Percentiles rank a stretch among this genome's conserved stretches.
Conservation (phyloP, 2,113 vertebrate species). For the Lampris incognitus region DNA sequence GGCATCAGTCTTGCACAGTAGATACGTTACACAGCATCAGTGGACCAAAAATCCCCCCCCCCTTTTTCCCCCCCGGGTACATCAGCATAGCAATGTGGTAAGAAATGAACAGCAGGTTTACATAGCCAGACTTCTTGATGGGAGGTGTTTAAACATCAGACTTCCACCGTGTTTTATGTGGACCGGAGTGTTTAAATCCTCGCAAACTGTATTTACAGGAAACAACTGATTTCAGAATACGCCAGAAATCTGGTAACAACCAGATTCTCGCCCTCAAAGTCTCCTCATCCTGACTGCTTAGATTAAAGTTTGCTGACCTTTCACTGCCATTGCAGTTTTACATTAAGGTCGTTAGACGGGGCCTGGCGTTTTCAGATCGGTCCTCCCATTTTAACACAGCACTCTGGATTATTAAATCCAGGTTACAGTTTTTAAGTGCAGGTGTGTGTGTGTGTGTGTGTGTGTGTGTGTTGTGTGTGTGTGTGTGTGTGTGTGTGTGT, state of each 20-base stretch:
- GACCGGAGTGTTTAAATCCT: slow-evolving; percentile 27
- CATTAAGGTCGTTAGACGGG: slow-evolving; percentile 55
- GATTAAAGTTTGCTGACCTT: slow-evolving; percentile 51
- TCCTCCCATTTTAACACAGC: slow-evolving; percentile 55
- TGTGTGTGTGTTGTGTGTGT: neutral
- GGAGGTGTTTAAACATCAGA: neutral
- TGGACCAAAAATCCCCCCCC: no score
- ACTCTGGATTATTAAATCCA: slow-evolving; percentile 65
- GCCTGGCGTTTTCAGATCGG: slow-evolving; percentile 13
- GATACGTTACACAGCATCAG: neutral
- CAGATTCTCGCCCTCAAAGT: slow-evolving; percentile 20
- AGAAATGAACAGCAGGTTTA: neutral
- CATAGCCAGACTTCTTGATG: neutral
- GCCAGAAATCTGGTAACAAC: slow-evolving; percentile 33
- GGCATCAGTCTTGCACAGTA: neutral
- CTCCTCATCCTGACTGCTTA: slow-evolving; percentile 42
- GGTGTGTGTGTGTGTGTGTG: slow-evolving; percentile 26
- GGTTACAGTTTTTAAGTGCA: slow-evolving; percentile 21
- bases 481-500: neutral
- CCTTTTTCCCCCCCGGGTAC: neutral
- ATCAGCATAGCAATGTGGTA: neutral
- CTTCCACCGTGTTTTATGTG: neutral
- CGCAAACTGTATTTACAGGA: slow-evolving; percentile 17
- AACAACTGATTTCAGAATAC: slow-evolving; percentile 45
- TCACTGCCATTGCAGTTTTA: slow-evolving; percentile 34